Percentiles rank a stretch among this genome's conserved stretches.
phyloP scores from a whole-genome alignment of 2,113 vertebrate species.

The Diphyllodes magnificus region DNA sequence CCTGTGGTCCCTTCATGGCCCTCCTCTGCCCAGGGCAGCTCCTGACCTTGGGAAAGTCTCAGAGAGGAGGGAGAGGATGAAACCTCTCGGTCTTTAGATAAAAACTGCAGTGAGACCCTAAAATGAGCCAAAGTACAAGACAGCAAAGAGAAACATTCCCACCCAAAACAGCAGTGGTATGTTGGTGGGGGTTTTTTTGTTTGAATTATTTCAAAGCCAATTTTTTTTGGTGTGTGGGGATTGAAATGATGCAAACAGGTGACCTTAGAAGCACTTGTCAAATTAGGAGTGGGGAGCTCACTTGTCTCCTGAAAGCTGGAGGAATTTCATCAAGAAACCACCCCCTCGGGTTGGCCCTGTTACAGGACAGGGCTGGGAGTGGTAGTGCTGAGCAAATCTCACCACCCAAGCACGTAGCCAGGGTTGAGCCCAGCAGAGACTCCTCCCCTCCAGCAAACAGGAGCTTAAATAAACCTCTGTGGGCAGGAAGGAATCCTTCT shows the following conservation, averaged over 20 bases:
- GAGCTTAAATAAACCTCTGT: not conserved
- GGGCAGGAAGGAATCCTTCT: not conserved
- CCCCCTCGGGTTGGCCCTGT: fast-evolving
- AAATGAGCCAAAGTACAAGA: not conserved
- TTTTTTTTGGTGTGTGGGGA: fast-evolving
- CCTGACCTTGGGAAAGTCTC: not conserved
- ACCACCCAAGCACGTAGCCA: fast-evolving
- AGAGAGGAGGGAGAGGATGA: not conserved
- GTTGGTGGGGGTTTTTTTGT: fast-evolving
- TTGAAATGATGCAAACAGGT: not conserved
- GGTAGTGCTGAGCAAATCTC: not conserved
- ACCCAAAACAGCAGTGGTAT: not conserved
- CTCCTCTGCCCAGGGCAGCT: not conserved
- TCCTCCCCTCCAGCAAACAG: not conserved
- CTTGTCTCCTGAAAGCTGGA: not conserved
- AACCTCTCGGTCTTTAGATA: fast-evolving
- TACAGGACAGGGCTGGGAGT: not conserved
- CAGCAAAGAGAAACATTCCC: not conserved
- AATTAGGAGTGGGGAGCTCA: not conserved
- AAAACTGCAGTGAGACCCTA: not conserved
- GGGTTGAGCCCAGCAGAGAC: not conserved
- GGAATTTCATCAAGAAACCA: not conserved
- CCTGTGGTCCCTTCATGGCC: not conserved
- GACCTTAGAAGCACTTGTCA: not conserved
- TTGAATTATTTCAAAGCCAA: not conserved